Evolutionary conservation across 53 echinoderm and acorn worm genomes (phyloP).

Genomic region (Temnopleurus reevesii): DNA sequence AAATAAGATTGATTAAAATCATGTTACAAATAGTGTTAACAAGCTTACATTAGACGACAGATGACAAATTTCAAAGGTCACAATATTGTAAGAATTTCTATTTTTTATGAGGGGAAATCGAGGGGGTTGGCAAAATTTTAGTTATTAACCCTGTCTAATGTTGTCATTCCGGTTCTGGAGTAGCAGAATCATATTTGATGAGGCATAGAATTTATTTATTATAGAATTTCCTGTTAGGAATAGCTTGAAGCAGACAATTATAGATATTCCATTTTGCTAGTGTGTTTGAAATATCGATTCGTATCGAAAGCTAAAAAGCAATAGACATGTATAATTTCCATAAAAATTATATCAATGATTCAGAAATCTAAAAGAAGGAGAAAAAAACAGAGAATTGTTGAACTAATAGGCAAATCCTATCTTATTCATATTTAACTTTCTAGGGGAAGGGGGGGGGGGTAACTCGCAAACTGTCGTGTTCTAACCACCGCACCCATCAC

Average conservation of each 20-base stretch:
- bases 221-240: not conserved
- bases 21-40: not conserved
- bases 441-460: not conserved
- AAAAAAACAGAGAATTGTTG: not conserved
- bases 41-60: not conserved
- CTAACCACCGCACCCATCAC: too few species aligned
- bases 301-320: too few species aligned
- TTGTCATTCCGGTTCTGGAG: not conserved
- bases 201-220: too few species aligned
- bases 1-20: not conserved
- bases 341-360: too few species aligned
- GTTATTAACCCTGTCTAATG: not conserved
- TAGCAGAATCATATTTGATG: not conserved
- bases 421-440: not conserved
- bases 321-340: too few species aligned
- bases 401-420: not conserved
- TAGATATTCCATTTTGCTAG: not conserved
- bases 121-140: not conserved
- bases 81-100: not conserved
- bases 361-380: not conserved
- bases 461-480: too few species aligned
- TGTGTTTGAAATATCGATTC: too few species aligned
- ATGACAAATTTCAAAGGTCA: not conserved
- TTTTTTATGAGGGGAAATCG: not conserved
- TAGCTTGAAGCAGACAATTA: not conserved